Evolutionary conservation across 1,140 invertebrate genomes (phyloP).

Genomic region (Ceratina calcarata): DNA sequence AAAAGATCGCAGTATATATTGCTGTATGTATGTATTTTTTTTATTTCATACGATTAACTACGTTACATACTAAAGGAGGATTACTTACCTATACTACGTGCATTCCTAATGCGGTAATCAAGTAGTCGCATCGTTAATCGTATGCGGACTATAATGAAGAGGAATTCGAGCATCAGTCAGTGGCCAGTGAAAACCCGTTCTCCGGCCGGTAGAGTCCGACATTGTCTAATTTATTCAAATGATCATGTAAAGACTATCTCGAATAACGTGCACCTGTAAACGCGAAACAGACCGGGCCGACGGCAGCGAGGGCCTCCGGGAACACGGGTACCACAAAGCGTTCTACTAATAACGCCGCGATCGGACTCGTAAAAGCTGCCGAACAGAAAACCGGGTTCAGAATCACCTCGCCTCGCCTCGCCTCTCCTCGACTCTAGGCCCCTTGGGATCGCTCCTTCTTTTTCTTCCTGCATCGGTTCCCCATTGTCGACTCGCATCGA

Average conservation of each 20-base stretch:
- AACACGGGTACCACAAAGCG: conserved; percentile 69
- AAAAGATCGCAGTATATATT: too few relatives aligned
- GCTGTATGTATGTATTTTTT: too few relatives aligned
- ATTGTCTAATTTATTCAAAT: conserved; percentile 63
- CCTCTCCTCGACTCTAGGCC: conserved; percentile 35
- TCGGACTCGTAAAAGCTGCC: conserved; percentile 77
- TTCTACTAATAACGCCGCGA: conserved; percentile 77
- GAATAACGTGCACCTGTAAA: conserved; percentile 62
- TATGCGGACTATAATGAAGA: conserved; percentile 49
- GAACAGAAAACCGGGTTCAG: conserved; percentile 60
- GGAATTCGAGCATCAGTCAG: conserved; percentile 51
- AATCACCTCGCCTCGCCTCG: too few relatives aligned
- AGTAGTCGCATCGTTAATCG: conserved; percentile 33
- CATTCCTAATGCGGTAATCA: not conserved
- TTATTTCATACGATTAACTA: conserved; percentile 12
- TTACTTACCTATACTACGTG: not conserved
- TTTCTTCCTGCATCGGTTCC: conserved; percentile 1
- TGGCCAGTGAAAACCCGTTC: conserved; percentile 51
- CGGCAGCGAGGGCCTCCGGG: conserved; percentile 27
- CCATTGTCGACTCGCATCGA: conserved; percentile 40
- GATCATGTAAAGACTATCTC: conserved; percentile 59
- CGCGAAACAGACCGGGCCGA: conserved; percentile 35
- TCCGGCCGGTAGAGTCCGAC: not conserved
- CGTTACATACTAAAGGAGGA: too few relatives aligned
- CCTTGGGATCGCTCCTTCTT: conserved; percentile 20